Percentiles rank a stretch among this genome's conserved stretches.
Evolutionary conservation across 2,113 vertebrate species (phyloP).

Genomic region (Phalacrocorax aristotelis): DNA sequence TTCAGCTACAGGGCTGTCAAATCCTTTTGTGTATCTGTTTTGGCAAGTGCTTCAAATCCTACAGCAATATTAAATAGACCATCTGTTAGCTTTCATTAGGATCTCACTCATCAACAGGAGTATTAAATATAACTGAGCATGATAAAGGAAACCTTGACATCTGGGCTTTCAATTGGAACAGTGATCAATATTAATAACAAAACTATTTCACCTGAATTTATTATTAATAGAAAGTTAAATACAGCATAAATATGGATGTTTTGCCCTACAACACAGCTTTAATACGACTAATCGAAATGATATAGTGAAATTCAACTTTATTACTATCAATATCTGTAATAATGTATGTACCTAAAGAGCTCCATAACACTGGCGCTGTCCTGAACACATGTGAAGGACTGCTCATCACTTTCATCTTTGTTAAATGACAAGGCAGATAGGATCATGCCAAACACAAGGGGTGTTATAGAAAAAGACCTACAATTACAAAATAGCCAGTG

Average conservation of each 20-base stretch:
- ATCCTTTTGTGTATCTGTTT: slow-evolving; percentile 75
- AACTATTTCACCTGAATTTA: slow-evolving; percentile 70
- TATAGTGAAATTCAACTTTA: slow-evolving; percentile 27
- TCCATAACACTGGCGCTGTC: not conserved
- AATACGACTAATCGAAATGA: slow-evolving; percentile 54
- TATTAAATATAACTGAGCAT: slow-evolving; percentile 75
- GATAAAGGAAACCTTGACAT: slow-evolving; percentile 72
- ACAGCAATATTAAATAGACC: slow-evolving; percentile 78
- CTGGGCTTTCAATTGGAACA: slow-evolving; percentile 73
- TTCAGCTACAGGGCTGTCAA: slow-evolving; percentile 72
- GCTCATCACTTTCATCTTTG: not conserved
- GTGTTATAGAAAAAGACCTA: not conserved
- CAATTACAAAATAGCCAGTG: not conserved
- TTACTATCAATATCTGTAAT: not conserved
- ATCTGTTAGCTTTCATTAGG: slow-evolving; percentile 83
- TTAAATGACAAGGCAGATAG: not conserved
- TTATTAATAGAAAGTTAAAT: slow-evolving; percentile 79
- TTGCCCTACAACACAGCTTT: slow-evolving; percentile 58
- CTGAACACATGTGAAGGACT: not conserved
- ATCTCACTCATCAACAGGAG: slow-evolving; percentile 72
- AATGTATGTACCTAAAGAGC: not conserved
- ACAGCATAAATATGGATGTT: slow-evolving; percentile 69
- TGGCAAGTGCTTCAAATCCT: slow-evolving; percentile 74
- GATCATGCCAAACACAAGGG: not conserved
- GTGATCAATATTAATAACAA: slow-evolving; percentile 80